phyloP scores from a whole-genome alignment of 2,888 invertebrate species.

The Quadroppia sp. region DNA sequence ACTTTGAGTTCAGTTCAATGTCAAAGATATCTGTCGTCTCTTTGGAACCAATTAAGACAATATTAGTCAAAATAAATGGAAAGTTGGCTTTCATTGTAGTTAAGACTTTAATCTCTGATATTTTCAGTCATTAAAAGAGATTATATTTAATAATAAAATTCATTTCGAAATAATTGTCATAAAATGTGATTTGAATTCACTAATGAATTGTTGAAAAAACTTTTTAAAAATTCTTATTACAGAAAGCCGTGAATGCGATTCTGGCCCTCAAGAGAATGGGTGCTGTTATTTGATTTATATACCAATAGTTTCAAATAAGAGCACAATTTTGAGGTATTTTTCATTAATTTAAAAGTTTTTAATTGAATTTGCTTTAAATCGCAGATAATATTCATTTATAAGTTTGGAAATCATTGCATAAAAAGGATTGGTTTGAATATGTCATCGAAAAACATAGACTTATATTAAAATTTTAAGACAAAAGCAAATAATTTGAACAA shows the following conservation, averaged over 20 bases:
- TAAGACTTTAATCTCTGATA: too few relatives aligned
- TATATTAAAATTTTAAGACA: neutral
- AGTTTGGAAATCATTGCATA: neutral
- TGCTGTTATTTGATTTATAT: conserved; percentile 44
- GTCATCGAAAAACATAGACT: neutral
- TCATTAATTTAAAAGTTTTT: neutral
- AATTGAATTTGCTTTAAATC: neutral
- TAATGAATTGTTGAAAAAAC: too few relatives aligned
- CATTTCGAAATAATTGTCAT: neutral
- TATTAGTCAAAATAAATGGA: too few relatives aligned
- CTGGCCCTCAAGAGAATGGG: conserved; percentile 82
- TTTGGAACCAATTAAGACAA: too few relatives aligned
- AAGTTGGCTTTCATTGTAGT: neutral
- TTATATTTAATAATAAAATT: neutral
- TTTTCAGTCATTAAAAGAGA: neutral
- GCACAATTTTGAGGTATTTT: conserved; percentile 28
- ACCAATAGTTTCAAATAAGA: conserved; percentile 11
- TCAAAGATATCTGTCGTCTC: too few relatives aligned
- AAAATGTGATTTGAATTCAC: neutral
- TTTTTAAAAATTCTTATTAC: conserved; percentile 50
- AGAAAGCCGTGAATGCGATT: conserved; percentile 81
- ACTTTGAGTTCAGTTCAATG: too few relatives aligned
- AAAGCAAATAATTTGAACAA: neutral
- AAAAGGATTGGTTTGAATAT: neutral
- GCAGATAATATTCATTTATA: neutral